Percentiles rank a stretch among this genome's conserved stretches.
These are phyloP conservation scores for Phrixothrix hirtus DNA, from an alignment of 2,888 invertebrate species.

Conservation along the genomic window DNA sequence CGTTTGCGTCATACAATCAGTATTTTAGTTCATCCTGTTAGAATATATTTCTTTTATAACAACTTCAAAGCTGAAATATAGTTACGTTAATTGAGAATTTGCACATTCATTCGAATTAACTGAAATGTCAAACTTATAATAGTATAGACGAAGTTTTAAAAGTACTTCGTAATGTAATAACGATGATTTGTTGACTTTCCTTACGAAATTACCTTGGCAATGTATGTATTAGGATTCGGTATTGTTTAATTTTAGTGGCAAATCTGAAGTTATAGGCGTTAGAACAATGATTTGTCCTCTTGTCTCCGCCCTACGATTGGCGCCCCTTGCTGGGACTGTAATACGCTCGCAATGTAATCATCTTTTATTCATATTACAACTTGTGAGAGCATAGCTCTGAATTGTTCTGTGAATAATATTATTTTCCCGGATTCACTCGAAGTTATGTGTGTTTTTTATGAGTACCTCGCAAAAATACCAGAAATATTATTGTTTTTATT, in stretches of 20 bases:
- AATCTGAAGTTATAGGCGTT: conserved; percentile 23
- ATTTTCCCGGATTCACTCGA: conserved; percentile 22
- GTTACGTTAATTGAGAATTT: no score
- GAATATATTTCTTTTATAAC: no score
- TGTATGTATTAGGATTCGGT: conserved; percentile 9
- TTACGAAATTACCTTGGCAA: conserved; percentile 8
- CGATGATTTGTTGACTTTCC: no score
- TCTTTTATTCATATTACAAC: conserved; percentile 51
- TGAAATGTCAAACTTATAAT: no score
- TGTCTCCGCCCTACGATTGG: conserved; percentile 47
- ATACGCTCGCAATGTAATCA: conserved; percentile 50
- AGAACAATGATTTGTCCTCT: conserved; percentile 46
- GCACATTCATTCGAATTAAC: no score
- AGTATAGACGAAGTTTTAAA: no score
- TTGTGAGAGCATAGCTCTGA: conserved; percentile 25
- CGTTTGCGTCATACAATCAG: no score
- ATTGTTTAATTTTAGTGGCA: conserved; percentile 21
- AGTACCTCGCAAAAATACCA: conserved; percentile 13
- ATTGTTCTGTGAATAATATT: conserved; percentile 26
- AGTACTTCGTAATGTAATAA: no score
- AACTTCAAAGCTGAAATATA: no score
- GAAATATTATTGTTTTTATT: conserved; percentile 12
- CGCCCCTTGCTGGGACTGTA: conserved; percentile 45
- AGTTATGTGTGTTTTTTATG: conserved; percentile 23
- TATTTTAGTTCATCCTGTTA: no score